Conservation (phyloP, 1,140 invertebrate genomes). For the Mizuhopecten yessoensis region DNA sequence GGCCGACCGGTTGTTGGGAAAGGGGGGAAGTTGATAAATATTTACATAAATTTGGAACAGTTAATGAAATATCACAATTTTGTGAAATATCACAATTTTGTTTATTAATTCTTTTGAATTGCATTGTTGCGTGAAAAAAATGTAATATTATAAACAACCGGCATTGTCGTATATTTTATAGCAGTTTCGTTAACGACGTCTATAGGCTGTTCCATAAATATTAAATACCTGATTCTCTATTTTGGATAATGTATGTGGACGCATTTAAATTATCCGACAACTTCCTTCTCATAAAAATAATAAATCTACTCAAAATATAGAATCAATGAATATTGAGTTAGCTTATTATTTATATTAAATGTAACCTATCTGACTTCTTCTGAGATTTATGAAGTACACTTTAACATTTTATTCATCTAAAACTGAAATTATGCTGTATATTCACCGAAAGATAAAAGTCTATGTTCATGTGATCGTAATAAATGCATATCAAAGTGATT, state of each 20-base stretch:
- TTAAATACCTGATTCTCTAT: background rate
- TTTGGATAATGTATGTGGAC: background rate
- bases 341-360: background rate
- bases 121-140: too few relatives aligned
- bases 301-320: too few relatives aligned
- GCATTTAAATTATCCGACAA: too few relatives aligned
- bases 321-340: too few relatives aligned
- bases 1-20: slow-evolving; percentile 17
- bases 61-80: too few relatives aligned
- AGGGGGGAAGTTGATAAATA: background rate
- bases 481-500: background rate
- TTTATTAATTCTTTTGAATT: too few relatives aligned
- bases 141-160: background rate
- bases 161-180: background rate
- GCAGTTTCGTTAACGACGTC: background rate
- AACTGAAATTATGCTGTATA: background rate
- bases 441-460: background rate
- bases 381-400: background rate
- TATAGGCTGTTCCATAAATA: background rate
- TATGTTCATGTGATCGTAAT: background rate
- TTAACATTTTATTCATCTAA: background rate
- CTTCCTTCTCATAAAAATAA: too few relatives aligned
- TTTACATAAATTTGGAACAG: too few relatives aligned
- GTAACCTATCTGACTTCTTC: background rate
- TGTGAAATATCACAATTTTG: too few relatives aligned